These are phyloP conservation scores for Protophormia terraenovae DNA, from an alignment of 2,888 invertebrate genomes.

Conservation along the genomic window DNA sequence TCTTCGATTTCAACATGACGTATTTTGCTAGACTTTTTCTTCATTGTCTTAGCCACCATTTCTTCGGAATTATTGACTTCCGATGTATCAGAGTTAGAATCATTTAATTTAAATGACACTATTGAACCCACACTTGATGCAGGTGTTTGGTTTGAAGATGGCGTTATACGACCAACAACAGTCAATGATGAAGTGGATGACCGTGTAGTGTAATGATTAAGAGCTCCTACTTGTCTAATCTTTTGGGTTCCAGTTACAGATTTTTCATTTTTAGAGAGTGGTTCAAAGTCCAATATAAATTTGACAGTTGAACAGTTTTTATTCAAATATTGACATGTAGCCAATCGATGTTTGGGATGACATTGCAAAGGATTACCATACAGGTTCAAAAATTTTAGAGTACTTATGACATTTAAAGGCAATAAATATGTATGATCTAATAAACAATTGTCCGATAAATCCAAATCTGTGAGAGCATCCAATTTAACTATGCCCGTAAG, in stretches of 20 bases:
- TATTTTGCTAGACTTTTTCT: constrained; percentile 80
- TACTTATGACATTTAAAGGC: constrained; percentile 83
- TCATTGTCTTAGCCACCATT: constrained; percentile 56
- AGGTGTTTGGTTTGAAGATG: constrained; percentile 73
- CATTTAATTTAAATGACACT: constrained; percentile 70
- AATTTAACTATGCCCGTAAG: constrained; percentile 83
- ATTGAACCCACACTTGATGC: constrained; percentile 78
- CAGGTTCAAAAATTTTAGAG: constrained; percentile 83
- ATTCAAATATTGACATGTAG: constrained; percentile 83
- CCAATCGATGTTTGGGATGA: constrained; percentile 84
- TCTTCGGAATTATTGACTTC: constrained; percentile 33
- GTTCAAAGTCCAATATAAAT: constrained; percentile 83
- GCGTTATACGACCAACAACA: constrained; percentile 51
- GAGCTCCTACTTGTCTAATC: constrained; percentile 69
- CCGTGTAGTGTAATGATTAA: constrained; percentile 69
- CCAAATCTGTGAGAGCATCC: constrained; percentile 83
- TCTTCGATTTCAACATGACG: constrained; percentile 81
- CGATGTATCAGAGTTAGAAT: constrained; percentile 58
- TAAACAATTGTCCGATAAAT: constrained; percentile 85
- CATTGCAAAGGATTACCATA: constrained; percentile 85
- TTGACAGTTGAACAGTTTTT: constrained; percentile 82
- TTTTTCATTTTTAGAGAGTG: constrained; percentile 83
- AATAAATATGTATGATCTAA: constrained; percentile 84
- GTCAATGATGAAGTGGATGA: constrained; percentile 70
- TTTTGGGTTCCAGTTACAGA: constrained; percentile 81